Evolutionary conservation across 2,888 invertebrate genomes (phyloP).

Genomic region (Lepidochrysops patricia): DNA sequence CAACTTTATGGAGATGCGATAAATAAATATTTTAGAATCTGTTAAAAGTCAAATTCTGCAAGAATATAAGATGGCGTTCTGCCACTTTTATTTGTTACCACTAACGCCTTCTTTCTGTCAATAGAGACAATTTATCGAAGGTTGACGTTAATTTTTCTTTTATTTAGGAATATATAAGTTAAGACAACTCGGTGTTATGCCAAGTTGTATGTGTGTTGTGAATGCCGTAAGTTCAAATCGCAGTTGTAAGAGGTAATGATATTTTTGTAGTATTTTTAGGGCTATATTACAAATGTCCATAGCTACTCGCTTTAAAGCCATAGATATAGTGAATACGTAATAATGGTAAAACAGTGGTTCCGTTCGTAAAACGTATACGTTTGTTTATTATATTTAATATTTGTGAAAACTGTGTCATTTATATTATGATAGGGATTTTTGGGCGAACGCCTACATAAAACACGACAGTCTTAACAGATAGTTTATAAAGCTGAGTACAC

Average conservation of each 20-base stretch:
- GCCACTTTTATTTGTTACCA: not conserved
- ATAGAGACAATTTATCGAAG: not conserved
- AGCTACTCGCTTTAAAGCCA: not conserved
- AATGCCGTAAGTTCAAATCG: not conserved
- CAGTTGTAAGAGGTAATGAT: not conserved
- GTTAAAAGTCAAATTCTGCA: too few relatives aligned
- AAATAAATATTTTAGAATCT: too few relatives aligned
- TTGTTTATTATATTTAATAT: not conserved
- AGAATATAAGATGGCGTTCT: too few relatives aligned
- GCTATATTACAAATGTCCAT: not conserved
- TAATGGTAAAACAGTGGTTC: not conserved
- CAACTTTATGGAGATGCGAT: too few relatives aligned
- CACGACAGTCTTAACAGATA: too few relatives aligned
- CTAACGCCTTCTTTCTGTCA: not conserved
- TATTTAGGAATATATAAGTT: not conserved
- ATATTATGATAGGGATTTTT: not conserved
- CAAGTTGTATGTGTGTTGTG: not conserved
- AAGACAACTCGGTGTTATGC: not conserved
- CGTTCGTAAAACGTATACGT: not conserved
- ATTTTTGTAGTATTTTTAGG: constrained; percentile 6
- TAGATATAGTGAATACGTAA: not conserved
- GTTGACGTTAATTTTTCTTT: not conserved
- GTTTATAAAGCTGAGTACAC: too few relatives aligned
- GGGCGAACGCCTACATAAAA: too few relatives aligned
- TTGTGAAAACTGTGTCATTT: not conserved